A percentile compares a stretch with the other conserved stretches of the same genome.
These are phyloP conservation scores for Apis dorsata DNA, from an alignment of 1,140 invertebrate species.

Conservation along the genomic window DNA sequence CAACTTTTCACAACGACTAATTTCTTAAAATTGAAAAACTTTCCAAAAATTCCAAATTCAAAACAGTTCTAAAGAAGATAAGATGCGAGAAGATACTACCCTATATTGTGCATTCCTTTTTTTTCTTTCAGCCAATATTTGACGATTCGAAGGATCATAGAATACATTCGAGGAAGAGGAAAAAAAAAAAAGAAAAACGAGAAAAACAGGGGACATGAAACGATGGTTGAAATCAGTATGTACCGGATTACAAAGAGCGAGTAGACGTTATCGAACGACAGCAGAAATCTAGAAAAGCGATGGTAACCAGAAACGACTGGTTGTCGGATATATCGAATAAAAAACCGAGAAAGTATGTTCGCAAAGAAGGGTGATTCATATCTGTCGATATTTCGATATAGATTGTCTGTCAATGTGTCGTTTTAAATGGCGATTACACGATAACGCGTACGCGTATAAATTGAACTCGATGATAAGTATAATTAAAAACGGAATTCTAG, in stretches of 20 bases:
- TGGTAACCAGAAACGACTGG: constrained; percentile 7
- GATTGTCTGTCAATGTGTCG: neutral
- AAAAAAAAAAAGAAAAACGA: neutral
- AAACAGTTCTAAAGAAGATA: too few relatives aligned
- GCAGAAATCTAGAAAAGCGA: constrained; percentile 8
- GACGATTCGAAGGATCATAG: too few relatives aligned
- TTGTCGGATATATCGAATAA: constrained; percentile 13
- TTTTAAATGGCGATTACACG: neutral
- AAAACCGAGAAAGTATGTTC: neutral
- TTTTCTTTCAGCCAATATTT: too few relatives aligned
- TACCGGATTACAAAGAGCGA: constrained; percentile 7
- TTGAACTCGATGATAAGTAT: too few relatives aligned
- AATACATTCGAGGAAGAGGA: neutral
- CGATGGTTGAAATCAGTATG: neutral
- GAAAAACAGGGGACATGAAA: neutral
- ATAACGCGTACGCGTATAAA: neutral
- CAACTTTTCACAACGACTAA: too few relatives aligned
- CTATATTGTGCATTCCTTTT: too few relatives aligned
- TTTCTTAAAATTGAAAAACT: too few relatives aligned
- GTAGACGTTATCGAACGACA: constrained; percentile 14
- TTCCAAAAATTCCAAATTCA: too few relatives aligned
- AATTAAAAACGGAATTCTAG: neutral
- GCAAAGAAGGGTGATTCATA: constrained; percentile 9
- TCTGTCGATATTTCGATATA: constrained; percentile 22
- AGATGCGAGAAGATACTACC: too few relatives aligned